Base-by-base conservation (phyloP, 1,140 invertebrate species). In the Drosophila ironensis region DNA sequence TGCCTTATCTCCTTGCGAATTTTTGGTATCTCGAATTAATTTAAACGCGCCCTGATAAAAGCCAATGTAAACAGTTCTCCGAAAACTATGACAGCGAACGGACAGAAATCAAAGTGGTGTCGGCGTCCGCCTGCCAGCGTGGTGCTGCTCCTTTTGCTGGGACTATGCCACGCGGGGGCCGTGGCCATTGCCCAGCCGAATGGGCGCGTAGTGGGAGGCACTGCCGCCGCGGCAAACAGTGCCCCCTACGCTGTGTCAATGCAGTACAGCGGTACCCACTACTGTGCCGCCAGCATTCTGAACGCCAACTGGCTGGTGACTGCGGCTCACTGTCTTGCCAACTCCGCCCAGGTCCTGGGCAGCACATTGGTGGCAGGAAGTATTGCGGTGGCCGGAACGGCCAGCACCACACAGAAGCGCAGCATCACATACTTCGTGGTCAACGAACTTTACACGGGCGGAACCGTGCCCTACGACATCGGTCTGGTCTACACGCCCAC, bases 231-330 rank as follows among this genome's bases (percentile, higher is more conserved):
- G 0, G 44, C 42, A 0, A 75, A 90, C 17, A 64, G 64, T 19
- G 90, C 90, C 19, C 89, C 89, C 12, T 90, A 80, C 27, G 89
- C 88, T 4, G 90, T 89, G 4, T 90, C 90, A 0, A 61, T 90
- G 50, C 90, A 90, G 35, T 59, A 80, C 16, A 16, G 46, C 4
- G 41, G 61, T 1, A 73, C 75, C 0, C 93, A 93, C 41, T 90
- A 92, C 51, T 93, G 94, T 70, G 91, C 91, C 24, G 92, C 91
- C 8, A 90, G 91, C 9, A 91, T 93, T 11, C 41, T 93, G 2
- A 90, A 89, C 30, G 50, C 68, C 6, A 48, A 90, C 38, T 93
- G 91, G 91, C 46, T 93, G 27, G 9, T 94, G 0, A 92, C 92
- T 0, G 88, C 88, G 0, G 88, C 87, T 1, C 88, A 90, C 57